A percentile compares a stretch with the other conserved stretches of the same genome.
These are phyloP conservation scores for Ivindomyrus marchei DNA, from an alignment of 2,113 vertebrate species.

Conservation along the genomic window DNA sequence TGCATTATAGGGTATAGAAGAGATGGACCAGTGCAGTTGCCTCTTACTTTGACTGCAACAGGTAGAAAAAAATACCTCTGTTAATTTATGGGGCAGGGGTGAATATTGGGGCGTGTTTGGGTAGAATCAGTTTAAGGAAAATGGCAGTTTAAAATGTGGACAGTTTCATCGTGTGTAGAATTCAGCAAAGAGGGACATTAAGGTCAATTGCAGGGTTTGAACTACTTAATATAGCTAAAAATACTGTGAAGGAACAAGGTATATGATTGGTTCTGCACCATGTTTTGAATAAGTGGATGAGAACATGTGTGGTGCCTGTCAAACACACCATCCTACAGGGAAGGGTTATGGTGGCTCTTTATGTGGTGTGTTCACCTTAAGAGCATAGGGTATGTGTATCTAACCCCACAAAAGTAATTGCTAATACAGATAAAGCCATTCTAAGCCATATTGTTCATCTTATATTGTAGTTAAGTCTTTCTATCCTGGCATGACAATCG, in stretches of 20 bases:
- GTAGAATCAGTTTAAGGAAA: not conserved
- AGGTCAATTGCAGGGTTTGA: not conserved
- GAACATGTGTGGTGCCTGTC: not conserved
- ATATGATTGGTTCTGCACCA: not conserved
- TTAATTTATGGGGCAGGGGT: not conserved
- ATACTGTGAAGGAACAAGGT: not conserved
- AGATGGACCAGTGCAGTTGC: not conserved
- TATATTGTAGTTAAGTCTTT: not conserved
- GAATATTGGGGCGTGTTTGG: not conserved
- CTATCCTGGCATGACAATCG: not conserved
- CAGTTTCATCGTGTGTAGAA: not conserved
- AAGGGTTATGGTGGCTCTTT: not conserved
- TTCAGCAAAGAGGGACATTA: not conserved
- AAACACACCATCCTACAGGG: not conserved
- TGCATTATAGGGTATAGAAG: not conserved
- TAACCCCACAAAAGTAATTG: not conserved
- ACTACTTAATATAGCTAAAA: not conserved
- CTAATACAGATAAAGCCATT: not conserved
- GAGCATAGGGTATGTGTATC: not conserved
- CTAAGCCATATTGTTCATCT: not conserved
- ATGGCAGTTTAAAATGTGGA: not conserved
- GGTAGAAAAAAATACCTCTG: not conserved
- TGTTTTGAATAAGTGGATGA: not conserved
- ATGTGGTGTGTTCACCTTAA: not conserved
- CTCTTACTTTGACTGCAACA: not conserved